A percentile compares a stretch with the other conserved stretches of the same genome.
Conservation (phyloP, 2,797 vertebrate genomes). For the Anas flavirostris region DNA sequence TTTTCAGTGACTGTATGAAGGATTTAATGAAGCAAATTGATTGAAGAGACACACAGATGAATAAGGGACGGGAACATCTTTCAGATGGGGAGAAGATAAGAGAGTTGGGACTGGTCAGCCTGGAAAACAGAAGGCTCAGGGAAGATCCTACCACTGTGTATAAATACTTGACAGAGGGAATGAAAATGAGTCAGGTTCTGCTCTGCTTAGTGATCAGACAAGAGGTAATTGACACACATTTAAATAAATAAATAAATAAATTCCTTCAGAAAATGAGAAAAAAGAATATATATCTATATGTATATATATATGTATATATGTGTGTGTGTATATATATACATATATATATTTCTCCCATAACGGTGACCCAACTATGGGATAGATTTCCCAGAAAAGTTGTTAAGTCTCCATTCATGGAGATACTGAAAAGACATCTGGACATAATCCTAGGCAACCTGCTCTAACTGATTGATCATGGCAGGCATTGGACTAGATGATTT, state of each 20-base stretch:
- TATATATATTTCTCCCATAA: neutral
- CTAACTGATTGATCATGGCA: fast-evolving
- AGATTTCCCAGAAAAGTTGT: neutral
- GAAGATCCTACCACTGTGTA: neutral
- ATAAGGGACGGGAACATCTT: neutral
- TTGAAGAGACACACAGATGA: neutral
- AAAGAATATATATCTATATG: too few relatives aligned
- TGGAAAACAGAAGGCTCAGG: neutral
- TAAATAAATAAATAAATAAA: neutral
- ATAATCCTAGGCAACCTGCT: neutral
- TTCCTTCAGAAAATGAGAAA: neutral
- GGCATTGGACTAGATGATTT: neutral
- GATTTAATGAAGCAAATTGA: neutral
- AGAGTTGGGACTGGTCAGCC: neutral
- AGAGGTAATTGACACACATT: neutral
- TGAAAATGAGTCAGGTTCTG: neutral
- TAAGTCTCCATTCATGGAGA: neutral
- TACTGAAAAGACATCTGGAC: neutral
- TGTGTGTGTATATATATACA: too few relatives aligned
- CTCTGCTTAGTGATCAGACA: neutral
- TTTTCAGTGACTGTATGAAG: neutral
- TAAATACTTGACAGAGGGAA: neutral
- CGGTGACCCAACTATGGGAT: neutral
- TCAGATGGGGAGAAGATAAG: fast-evolving
- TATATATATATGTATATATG: too few relatives aligned